These are phyloP conservation scores for Myotis vivesi DNA, from an alignment of 2,797 vertebrate species.

Conservation along the genomic window DNA sequence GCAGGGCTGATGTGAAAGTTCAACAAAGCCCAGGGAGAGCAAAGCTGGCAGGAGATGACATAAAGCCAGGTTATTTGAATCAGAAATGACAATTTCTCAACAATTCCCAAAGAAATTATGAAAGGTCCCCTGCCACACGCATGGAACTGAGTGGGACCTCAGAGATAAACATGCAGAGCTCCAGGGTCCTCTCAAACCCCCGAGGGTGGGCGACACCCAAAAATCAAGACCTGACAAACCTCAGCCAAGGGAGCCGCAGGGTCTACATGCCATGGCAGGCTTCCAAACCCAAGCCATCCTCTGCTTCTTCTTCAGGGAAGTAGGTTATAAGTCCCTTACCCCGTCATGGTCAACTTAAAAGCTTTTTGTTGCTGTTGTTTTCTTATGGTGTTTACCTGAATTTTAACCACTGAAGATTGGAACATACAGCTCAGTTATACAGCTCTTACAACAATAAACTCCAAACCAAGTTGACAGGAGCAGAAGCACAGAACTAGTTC, in stretches of 20 bases:
- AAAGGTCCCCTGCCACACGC: background rate
- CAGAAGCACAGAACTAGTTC: background rate
- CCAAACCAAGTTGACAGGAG: background rate
- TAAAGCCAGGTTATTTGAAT: background rate
- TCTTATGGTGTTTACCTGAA: background rate
- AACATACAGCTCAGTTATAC: background rate
- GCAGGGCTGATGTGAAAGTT: background rate
- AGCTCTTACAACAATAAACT: background rate
- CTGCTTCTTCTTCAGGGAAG: background rate
- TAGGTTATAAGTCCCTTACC: background rate
- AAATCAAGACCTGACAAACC: background rate
- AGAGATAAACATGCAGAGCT: background rate
- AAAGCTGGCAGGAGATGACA: background rate
- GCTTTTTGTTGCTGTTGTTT: too few relatives aligned
- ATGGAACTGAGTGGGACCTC: rapidly evolving
- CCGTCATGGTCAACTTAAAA: background rate
- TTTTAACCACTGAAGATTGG: background rate
- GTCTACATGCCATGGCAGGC: background rate
- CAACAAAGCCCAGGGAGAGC: background rate
- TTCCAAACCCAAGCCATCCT: background rate
- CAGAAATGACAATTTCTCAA: background rate
- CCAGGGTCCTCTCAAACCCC: background rate
- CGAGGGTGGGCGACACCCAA: rapidly evolving
- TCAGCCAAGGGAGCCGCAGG: background rate
- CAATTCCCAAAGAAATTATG: background rate